Conservation (phyloP, 2,797 vertebrate species). For the Erethizon dorsatum region DNA sequence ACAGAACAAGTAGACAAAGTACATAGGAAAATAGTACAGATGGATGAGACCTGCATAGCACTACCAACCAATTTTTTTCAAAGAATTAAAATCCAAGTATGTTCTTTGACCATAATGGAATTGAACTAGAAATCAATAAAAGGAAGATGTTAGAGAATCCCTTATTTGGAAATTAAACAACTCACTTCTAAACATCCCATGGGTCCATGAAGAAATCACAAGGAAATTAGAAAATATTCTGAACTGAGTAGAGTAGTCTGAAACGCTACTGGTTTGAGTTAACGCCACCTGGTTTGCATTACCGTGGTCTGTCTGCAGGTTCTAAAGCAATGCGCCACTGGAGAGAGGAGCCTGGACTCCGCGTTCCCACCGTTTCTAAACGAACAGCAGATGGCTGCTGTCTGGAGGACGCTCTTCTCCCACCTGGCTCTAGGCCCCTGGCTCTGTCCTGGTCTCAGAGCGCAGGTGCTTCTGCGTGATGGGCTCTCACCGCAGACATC, state of each 20-base stretch:
- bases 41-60: background rate
- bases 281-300: conserved; percentile 29
- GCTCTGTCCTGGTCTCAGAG: background rate
- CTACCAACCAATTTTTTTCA: background rate
- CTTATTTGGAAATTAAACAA: conserved; percentile 23
- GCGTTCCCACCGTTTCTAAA: background rate
- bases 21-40: background rate
- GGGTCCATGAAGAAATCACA: background rate
- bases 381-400: background rate
- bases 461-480: background rate
- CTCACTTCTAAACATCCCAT: background rate
- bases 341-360: background rate
- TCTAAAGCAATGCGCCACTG: background rate
- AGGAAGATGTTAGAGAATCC: conserved; percentile 21
- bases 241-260: background rate
- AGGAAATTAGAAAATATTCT: conserved; percentile 72
- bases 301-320: background rate
- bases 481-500: background rate
- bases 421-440: background rate
- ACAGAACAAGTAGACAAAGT: background rate
- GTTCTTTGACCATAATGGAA: conserved; percentile 32
- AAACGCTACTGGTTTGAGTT: conserved; percentile 60
- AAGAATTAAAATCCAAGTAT: conserved; percentile 47
- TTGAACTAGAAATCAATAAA: conserved; percentile 55
- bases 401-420: background rate